Evolutionary conservation across 1,140 invertebrate genomes (phyloP).

Genomic region (Polyergus mexicanus): DNA sequence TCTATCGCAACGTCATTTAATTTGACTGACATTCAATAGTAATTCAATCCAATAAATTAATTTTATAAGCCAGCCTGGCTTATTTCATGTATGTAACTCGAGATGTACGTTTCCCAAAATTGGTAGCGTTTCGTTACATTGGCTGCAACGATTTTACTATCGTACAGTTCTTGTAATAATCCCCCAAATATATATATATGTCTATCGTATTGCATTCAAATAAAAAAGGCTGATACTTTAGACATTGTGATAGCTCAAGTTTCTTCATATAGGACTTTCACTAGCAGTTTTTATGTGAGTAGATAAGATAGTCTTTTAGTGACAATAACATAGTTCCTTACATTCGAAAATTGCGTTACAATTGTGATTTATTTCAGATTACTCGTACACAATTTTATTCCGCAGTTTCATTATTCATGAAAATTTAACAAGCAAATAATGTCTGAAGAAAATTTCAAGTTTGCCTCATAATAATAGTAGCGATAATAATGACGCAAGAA

Average conservation of each 20-base stretch:
- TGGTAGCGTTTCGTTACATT: conserved; percentile 35
- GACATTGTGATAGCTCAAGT: neutral
- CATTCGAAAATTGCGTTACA: neutral
- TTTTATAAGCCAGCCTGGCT: conserved; percentile 37
- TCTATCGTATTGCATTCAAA: neutral
- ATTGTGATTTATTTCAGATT: neutral
- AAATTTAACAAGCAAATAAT: neutral
- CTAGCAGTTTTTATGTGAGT: neutral
- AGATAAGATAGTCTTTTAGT: neutral
- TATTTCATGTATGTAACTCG: conserved; percentile 45
- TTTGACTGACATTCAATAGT: conserved; percentile 22
- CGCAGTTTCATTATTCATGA: neutral
- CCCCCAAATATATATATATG: neutral
- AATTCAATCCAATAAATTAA: conserved; percentile 28
- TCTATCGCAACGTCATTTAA: conserved; percentile 30
- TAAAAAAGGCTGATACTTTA: neutral
- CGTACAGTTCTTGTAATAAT: neutral
- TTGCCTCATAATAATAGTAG: conserved; percentile 3
- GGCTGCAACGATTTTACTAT: conserved; percentile 25
- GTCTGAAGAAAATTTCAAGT: neutral
- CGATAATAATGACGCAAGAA: neutral
- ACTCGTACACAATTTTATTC: neutral
- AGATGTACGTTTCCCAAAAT: conserved; percentile 49
- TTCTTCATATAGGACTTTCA: neutral
- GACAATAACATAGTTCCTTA: neutral